Base-by-base conservation (phyloP, 2,888 invertebrate genomes). In the Plagiodera versicolora region DNA sequence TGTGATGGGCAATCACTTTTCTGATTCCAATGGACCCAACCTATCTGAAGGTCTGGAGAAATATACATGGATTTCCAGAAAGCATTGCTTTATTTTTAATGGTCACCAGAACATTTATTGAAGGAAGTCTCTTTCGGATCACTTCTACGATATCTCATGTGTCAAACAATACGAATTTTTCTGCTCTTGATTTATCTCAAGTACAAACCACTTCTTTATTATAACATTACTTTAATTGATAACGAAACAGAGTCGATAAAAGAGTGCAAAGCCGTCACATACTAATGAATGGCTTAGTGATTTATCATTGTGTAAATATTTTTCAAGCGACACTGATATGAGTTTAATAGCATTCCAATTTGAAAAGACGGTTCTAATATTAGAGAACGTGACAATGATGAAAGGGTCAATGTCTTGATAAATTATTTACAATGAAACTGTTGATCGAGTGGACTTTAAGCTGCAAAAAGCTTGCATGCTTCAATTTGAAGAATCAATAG, bases 221-320 rank as follows among this genome's bases (percentile, higher is more conserved):
- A 44, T 24, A 24, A n/a, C n/a, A n/a, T 17, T 10, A 18, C 44
- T 53, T 53, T 10, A 53, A 53, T 44, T 53, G 53, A 53, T 44
- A 20, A 24, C 44, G 53, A 53, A 53, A 44, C 16, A 10, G 18
- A 51, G 24, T 11, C 17, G 17, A 24, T 11, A 35, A 14, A 14
- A 53, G 52, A 53, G 39, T 19, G n/a, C 52, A 24, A 14, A 17
- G 35, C 1, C 16, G 35, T 24, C n/a, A 18, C 20, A 52, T 52
- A 39, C 20, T 20, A 19, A 52, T 35, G 32, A 35, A 52, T 19
- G 39, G 35, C 52, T 14, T 39, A 6, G 19, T 14, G 39, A 52
- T 30, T 39, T 52, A 52, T 52, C 52, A 52, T 35, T 52, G 52
- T 19, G n/a, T n/a, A n/a, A n/a, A n/a, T n/a, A 52, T 30, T 52